Conservation (phyloP, 1,140 invertebrate genomes). For the Macrobrachium nipponense region DNA sequence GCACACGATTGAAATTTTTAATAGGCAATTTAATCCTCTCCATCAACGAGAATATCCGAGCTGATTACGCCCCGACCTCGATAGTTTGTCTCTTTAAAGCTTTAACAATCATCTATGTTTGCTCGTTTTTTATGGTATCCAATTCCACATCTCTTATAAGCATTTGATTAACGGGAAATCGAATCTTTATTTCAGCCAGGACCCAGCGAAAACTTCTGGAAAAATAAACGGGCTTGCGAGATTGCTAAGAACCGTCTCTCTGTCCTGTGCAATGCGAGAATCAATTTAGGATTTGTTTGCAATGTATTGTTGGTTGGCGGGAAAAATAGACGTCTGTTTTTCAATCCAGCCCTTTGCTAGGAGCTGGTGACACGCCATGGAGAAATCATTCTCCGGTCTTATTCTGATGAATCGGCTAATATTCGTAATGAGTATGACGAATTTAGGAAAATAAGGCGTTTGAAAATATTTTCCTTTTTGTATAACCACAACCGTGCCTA, state of each 20-base stretch:
- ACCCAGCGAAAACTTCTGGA: not conserved
- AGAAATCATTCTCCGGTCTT: slow-evolving; percentile 18
- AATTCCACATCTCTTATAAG: too few relatives aligned
- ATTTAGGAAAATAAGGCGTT: too few relatives aligned
- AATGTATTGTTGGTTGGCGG: slow-evolving; percentile 50
- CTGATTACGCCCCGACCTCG: slow-evolving; percentile 52
- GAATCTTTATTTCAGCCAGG: not conserved
- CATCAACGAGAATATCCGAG: slow-evolving; percentile 43
- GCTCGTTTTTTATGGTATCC: not conserved
- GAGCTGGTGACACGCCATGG: slow-evolving; percentile 22
- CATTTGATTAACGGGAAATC: not conserved
- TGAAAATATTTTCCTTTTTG: too few relatives aligned
- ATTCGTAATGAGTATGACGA: not conserved
- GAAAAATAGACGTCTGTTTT: slow-evolving; percentile 59
- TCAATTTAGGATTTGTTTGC: slow-evolving; percentile 60
- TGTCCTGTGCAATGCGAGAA: slow-evolving; percentile 46
- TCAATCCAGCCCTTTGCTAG: slow-evolving; percentile 44
- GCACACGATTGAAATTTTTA: slow-evolving; percentile 59
- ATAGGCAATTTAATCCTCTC: slow-evolving; percentile 61
- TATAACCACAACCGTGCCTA: too few relatives aligned
- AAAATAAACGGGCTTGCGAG: not conserved
- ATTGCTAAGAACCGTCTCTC: not conserved
- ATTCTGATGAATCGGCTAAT: not conserved
- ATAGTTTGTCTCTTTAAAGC: slow-evolving; percentile 10
- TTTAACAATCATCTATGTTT: not conserved